Percentiles rank a stretch among this genome's conserved stretches.
Conservation (phyloP, 2,113 vertebrate genomes). For the Limnothrissa miodon region DNA sequence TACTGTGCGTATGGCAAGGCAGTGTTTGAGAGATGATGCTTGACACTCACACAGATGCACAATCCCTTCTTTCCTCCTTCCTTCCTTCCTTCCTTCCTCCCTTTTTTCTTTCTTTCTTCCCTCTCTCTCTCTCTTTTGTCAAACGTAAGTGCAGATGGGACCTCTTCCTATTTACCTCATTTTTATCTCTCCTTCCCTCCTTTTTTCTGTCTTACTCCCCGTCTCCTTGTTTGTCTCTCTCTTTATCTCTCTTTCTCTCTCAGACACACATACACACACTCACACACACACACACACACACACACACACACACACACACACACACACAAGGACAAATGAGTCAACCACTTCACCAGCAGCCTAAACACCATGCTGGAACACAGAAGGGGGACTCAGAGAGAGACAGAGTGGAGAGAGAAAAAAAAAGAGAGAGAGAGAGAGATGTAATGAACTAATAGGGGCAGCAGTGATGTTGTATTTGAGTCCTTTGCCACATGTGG, state of each 20-base stretch:
- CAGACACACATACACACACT: background rate
- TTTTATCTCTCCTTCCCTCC: background rate
- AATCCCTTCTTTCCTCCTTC: background rate
- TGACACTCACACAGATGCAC: background rate
- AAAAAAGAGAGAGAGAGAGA: background rate
- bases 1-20: background rate
- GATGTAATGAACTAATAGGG: background rate
- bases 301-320: background rate
- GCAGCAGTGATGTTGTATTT: background rate
- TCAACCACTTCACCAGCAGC: background rate
- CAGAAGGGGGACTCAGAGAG: background rate
- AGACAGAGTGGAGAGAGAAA: background rate
- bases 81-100: background rate
- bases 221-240: background rate
- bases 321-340: slow-evolving; percentile 16
- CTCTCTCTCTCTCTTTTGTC: background rate
- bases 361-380: background rate
- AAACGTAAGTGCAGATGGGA: background rate
- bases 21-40: background rate
- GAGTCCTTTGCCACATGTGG: background rate
- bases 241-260: background rate
- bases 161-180: background rate
- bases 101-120: background rate
- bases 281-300: background rate
- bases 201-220: background rate